phyloP scores from a whole-genome alignment of 1,140 invertebrate genomes.

The Heliconius eleuchia region DNA sequence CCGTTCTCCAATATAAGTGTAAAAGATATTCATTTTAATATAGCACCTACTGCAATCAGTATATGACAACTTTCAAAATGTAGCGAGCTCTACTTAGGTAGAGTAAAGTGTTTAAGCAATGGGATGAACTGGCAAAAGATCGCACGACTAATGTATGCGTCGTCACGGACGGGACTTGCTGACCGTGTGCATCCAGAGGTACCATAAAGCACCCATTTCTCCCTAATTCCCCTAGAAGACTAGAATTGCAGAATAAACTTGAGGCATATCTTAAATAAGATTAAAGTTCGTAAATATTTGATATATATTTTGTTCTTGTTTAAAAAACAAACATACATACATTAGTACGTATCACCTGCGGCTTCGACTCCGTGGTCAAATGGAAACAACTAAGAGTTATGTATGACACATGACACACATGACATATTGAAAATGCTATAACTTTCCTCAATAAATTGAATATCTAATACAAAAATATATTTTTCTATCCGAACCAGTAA shows the following conservation, averaged over 20 bases:
- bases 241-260: neutral
- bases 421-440: too few relatives aligned
- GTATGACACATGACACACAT: too few relatives aligned
- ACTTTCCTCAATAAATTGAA: too few relatives aligned
- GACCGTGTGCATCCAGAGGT: constrained; percentile 24
- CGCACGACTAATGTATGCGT: constrained; percentile 31
- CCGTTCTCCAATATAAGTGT: neutral
- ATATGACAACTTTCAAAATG: neutral
- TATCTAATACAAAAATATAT: too few relatives aligned
- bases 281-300: neutral
- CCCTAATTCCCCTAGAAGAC: neutral
- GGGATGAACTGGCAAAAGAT: constrained; percentile 9
- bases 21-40: too few relatives aligned
- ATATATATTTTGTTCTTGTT: too few relatives aligned
- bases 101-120: constrained; percentile 11
- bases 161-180: constrained; percentile 29
- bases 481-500: too few relatives aligned
- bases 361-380: too few relatives aligned
- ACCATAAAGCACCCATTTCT: constrained; percentile 10
- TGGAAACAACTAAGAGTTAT: too few relatives aligned
- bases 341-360: too few relatives aligned
- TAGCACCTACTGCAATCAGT: neutral
- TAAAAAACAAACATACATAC: too few relatives aligned
- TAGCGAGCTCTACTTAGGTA: neutral
- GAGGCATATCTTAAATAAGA: neutral